Evolutionary conservation across 2,888 invertebrate species (phyloP), one percentile per base, ranked within the genome.

Genomic region (Arrhopalites spinosus): DNA sequence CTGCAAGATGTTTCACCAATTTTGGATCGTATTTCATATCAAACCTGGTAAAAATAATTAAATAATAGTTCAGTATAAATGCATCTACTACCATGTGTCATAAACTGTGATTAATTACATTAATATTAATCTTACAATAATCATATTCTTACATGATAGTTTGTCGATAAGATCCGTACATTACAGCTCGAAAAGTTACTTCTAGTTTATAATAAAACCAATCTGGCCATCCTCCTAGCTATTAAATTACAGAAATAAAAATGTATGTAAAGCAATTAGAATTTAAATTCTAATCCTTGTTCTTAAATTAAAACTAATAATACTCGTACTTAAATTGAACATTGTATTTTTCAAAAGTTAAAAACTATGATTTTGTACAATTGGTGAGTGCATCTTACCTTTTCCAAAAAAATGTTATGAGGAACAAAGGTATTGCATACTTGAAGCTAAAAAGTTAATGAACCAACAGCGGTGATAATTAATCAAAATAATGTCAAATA

Each of bases 141-240:
- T 45, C 15, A n/a, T 50, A 20, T 50, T 11, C 20, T 5, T 50
- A n/a, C 27, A 29, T 63, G 2, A 93, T 87, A 1, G 91, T 89
- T 85, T 93, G 93, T 5, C 91, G 88, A 85, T 92, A 93, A 1
- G 93, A 92, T 29, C 91, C 93, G 84, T 90, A 92, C 77, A 92
- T 91, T 78, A 90, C 89, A 0, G 91, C 91, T 74, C 87, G 86
- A 84, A 91, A 92, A 73, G 87, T 87, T 61, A 91, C 86, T 71
- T 87, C 87, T 1, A 89, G 86, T 73, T 82, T 80, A 63, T 82
- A 82, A 59, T 77, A 81, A 70, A 81, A 82, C 75, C 78, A 78
- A n/a, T 81, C 80, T 2, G 82, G 82, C 82, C 82, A 82, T 25
- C 79, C 79, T 30, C 76, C 75, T 36, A 78, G 74, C 68, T 81